Conservation (phyloP, 2,113 vertebrate species). For the Regulus satrapa region DNA sequence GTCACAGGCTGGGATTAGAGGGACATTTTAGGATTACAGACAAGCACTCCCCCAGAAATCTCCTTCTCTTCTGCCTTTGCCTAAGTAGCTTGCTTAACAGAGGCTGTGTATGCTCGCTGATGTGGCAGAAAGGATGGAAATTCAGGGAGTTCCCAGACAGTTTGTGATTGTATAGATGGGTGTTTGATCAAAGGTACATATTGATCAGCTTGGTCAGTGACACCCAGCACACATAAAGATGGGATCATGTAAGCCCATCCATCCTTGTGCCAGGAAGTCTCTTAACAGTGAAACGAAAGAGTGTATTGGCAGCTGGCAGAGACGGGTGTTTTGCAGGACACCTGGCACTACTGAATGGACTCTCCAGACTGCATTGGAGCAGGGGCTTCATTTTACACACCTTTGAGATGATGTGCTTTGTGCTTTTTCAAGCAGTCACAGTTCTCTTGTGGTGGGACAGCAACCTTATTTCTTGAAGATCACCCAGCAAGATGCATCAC, state of each 20-base stretch:
- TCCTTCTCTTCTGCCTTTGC: neutral
- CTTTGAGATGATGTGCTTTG: neutral
- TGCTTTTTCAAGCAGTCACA: neutral
- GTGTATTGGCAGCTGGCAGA: neutral
- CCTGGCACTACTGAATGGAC: neutral
- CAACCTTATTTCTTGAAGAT: neutral
- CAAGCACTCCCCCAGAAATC: neutral
- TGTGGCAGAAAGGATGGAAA: neutral
- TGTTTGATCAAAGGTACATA: neutral
- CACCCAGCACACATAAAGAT: neutral
- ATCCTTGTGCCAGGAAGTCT: neutral
- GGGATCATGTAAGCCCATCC: neutral
- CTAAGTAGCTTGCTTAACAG: neutral
- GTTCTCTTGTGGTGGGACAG: neutral
- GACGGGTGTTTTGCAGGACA: neutral
- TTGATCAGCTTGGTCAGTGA: neutral
- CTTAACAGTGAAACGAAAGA: neutral
- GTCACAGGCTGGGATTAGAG: neutral
- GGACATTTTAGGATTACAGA: neutral
- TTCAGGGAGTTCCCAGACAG: neutral
- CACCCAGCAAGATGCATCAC: neutral
- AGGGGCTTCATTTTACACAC: neutral
- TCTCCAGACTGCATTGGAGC: fast-evolving
- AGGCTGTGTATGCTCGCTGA: neutral
- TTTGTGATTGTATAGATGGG: neutral